Base-by-base conservation (phyloP, 2,797 vertebrate species). In the Jordanella pulchra region DNA sequence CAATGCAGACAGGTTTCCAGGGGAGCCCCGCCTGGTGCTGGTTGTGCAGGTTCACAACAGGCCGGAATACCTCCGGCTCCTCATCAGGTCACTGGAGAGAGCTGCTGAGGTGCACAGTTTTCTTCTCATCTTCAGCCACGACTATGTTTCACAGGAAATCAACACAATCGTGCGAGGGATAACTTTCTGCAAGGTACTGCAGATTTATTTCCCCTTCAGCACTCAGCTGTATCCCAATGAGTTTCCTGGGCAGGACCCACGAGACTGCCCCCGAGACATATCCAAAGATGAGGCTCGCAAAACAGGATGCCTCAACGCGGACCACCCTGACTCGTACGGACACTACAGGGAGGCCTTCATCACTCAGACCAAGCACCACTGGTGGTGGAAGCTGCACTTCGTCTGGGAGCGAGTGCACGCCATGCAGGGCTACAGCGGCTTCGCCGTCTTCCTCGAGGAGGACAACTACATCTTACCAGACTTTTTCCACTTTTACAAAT, bases 331-430 rank as follows among this genome's bases (percentile, higher is more conserved):
- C 81, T 89, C 89, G 0, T 94, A 95, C 0, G 94, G 94, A 1
- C 95, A 95, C 77, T 96, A 96, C 87, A 79, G 94, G 69, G 95
- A 96, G 63, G 91, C 95, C 1, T 83, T 78, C 71, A 91, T 95
- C 68, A 94, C 94, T 0, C 94, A 95, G 39, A 90, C 93, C 79
- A 95, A 96, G 78, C 95, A 96, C 85, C 95, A 95, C 88, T 96
- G 95, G 95, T 95, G 93, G 94, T 96, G 95, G 94, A 95, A 95
- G 55, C 35, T 96, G 79, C 95, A 96, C 87, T 96, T 94, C 47
- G 93, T 95, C 68, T 96, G 94, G 91, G 95, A 95, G 80, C 89
- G 94, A 10, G 90, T 95, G 61, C 86, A 80, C 21, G 87, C 51
- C 0, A 78, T 95, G 71, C 92, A 89, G 69, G 95, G 94, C 32